Evolutionary conservation across 2,797 vertebrate genomes (phyloP).

Genomic region (Siniperca scherzeri): DNA sequence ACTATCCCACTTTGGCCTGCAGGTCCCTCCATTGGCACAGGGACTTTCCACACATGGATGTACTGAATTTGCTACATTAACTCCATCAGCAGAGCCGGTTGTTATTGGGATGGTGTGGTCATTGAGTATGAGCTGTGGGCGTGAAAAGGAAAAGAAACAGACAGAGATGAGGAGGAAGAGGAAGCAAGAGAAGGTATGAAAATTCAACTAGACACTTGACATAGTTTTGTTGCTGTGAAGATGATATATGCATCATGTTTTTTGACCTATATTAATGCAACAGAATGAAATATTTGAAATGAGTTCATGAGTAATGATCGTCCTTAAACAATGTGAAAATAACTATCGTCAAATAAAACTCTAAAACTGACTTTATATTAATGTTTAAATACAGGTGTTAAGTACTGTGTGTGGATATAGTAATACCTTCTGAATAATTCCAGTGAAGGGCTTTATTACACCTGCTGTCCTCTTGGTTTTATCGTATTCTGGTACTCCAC

Average conservation of each 20-base stretch:
- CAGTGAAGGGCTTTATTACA: constrained; percentile 89
- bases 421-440: constrained; percentile 94
- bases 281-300: background rate
- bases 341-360: background rate
- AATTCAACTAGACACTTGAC: background rate
- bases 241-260: background rate
- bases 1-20: constrained; percentile 91
- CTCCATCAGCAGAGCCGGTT: constrained; percentile 85
- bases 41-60: constrained; percentile 92
- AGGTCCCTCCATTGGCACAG: constrained; percentile 93
- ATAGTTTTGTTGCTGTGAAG: background rate
- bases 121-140: constrained; percentile 90
- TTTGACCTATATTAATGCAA: background rate
- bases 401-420: background rate
- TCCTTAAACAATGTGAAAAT: background rate
- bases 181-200: background rate
- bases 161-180: background rate
- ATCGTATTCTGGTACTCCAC: constrained; percentile 92
- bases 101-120: constrained; percentile 89
- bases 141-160: background rate
- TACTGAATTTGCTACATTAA: constrained; percentile 91
- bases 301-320: background rate
- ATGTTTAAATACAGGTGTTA: background rate
- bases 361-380: too few relatives aligned
- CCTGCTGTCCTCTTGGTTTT: constrained; percentile 91